A percentile compares a stretch with the other conserved stretches of the same genome.
Conservation (phyloP, 2,888 invertebrate genomes). For the Periphyllus acericola region DNA sequence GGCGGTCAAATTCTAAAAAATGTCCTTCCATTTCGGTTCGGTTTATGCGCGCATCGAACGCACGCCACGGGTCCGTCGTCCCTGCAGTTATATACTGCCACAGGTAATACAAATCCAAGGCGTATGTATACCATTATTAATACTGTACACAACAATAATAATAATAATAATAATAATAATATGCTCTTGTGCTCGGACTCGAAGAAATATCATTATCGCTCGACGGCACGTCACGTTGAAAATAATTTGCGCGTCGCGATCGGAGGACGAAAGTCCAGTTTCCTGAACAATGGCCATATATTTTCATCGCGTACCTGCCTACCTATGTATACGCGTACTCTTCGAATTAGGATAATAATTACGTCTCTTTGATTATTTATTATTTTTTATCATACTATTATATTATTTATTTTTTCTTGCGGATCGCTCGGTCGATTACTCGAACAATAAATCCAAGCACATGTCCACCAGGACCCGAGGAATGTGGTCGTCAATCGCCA, state of each 20-base stretch:
- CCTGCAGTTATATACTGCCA: background rate
- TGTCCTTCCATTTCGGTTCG: background rate
- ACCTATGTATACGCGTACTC: background rate
- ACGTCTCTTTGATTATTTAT: background rate
- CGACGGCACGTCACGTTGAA: conserved; percentile 1
- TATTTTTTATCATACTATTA: background rate
- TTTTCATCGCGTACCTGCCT: background rate
- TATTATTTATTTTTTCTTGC: conserved; percentile 4
- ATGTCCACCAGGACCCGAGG: conserved; percentile 31
- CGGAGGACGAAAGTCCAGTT: conserved; percentile 13
- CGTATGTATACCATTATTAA: background rate
- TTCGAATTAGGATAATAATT: conserved; percentile 26
- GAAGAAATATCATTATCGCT: background rate
- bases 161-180: too few species aligned
- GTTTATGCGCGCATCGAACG: background rate
- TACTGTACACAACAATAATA: too few species aligned
- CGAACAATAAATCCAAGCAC: conserved; percentile 42
- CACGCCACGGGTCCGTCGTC: background rate
- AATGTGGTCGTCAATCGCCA: conserved; percentile 52
- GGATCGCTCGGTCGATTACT: background rate
- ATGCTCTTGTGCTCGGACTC: background rate
- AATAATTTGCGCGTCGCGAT: background rate
- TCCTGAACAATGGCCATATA: conserved; percentile 20
- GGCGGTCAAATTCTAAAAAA: background rate
- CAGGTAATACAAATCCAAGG: background rate